Conservation (phyloP, 2,797 vertebrate species). For the Notolabrus celidotus region DNA sequence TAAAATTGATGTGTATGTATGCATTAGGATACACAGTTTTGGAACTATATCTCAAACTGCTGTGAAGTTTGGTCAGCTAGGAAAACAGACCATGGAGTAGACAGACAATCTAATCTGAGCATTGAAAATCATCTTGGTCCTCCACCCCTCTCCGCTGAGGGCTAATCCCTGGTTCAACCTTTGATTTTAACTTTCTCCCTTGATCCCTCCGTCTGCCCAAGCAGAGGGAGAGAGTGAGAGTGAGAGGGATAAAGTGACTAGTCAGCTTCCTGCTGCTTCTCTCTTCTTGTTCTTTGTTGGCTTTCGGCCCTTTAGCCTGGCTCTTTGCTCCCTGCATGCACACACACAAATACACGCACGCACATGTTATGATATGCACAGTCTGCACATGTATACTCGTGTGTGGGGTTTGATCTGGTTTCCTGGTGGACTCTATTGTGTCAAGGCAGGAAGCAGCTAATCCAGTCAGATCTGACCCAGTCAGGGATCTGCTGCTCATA, state of each 20-base stretch:
- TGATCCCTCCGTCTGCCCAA: constrained; percentile 64
- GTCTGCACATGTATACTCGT: constrained; percentile 53
- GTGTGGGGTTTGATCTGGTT: constrained; percentile 74
- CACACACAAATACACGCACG: constrained; percentile 45
- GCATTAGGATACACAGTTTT: background rate
- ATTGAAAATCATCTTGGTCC: constrained; percentile 31
- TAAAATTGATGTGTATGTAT: background rate
- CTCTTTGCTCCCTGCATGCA: constrained; percentile 56
- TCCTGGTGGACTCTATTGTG: constrained; percentile 75
- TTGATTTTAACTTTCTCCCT: constrained; percentile 76
- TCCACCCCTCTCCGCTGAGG: constrained; percentile 37
- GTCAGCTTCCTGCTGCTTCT: constrained; percentile 78
- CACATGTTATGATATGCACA: constrained; percentile 59
- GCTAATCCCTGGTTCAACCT: constrained; percentile 80
- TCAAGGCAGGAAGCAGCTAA: constrained; percentile 77
- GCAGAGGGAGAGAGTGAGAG: constrained; percentile 16
- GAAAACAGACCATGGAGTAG: background rate
- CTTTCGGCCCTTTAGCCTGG: constrained; percentile 70
- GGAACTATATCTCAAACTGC: background rate
- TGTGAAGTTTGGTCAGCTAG: background rate
- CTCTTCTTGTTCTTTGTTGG: constrained; percentile 76
- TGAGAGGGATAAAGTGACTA: constrained; percentile 70
- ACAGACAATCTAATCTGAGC: constrained; percentile 25
- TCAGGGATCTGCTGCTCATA: constrained; percentile 61
- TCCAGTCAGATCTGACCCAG: constrained; percentile 70